Percentiles rank a stretch among this genome's conserved stretches.
These are phyloP conservation scores for Pachyramphus minor DNA, from an alignment of 2,113 vertebrate genomes.

Conservation along the genomic window DNA sequence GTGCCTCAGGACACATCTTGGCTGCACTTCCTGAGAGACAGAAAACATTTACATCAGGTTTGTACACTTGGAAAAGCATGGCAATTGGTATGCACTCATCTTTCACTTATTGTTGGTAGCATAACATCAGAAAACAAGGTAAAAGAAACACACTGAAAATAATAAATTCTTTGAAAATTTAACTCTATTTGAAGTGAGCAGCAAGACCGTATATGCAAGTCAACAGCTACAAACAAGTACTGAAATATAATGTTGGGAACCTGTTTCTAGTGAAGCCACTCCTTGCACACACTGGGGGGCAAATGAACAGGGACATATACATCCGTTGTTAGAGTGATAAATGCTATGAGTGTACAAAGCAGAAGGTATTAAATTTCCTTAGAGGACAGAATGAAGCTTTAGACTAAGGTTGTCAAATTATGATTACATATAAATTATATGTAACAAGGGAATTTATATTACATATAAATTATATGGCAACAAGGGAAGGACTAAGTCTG, in stretches of 20 bases:
- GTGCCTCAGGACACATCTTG: not conserved
- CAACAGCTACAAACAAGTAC: not conserved
- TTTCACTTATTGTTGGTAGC: not conserved
- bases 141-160: not conserved
- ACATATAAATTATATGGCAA: conserved; percentile 45
- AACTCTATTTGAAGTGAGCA: not conserved
- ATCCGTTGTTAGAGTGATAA: not conserved
- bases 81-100: not conserved
- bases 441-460: conserved; percentile 46
- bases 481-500: conserved; percentile 33
- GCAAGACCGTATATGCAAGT: not conserved
- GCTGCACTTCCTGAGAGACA: not conserved
- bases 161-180: not conserved
- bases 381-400: conserved; percentile 12
- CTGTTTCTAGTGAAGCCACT: not conserved
- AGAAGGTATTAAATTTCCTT: conserved; percentile 33
- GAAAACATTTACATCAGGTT: not conserved
- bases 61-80: not conserved
- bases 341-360: not conserved
- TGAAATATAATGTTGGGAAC: not conserved
- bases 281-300: not conserved
- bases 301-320: not conserved
- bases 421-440: conserved; percentile 49
- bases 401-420: conserved; percentile 29
- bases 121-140: not conserved